These are phyloP conservation scores for Sciurus carolinensis DNA, from an alignment of 2,797 vertebrate genomes.

Conservation along the genomic window DNA sequence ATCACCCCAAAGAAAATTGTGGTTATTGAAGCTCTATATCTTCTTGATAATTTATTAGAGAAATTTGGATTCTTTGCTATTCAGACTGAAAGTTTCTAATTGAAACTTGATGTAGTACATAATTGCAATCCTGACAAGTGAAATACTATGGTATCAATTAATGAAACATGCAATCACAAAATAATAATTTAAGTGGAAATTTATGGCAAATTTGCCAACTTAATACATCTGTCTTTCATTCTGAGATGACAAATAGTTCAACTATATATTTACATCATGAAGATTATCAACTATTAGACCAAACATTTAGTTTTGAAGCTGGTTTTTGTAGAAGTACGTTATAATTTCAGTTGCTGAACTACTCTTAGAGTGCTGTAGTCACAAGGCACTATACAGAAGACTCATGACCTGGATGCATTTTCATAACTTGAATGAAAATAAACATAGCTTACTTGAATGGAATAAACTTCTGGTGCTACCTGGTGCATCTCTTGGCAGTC, in stretches of 20 bases:
- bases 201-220: not conserved
- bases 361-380: not conserved
- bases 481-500: not conserved
- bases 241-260: constrained; percentile 20
- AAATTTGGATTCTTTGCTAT: constrained; percentile 46
- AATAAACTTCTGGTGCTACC: not conserved
- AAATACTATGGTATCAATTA: constrained; percentile 4
- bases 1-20: constrained; percentile 51
- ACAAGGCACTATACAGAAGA: not conserved
- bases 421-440: not conserved
- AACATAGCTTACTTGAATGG: not conserved
- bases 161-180: constrained; percentile 43
- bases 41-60: constrained; percentile 67
- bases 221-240: constrained; percentile 54
- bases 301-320: constrained; percentile 55
- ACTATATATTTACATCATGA: not conserved
- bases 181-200: constrained; percentile 60
- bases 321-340: constrained; percentile 7
- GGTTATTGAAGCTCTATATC: constrained; percentile 46
- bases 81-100: constrained; percentile 2
- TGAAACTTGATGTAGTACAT: not conserved
- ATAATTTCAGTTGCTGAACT: constrained; percentile 5
- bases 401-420: not conserved
- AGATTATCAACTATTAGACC: not conserved
- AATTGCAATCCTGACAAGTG: constrained; percentile 11